Evolutionary conservation across 1,140 invertebrate species (phyloP).

Genomic region (Stegodyphus dumicola): DNA sequence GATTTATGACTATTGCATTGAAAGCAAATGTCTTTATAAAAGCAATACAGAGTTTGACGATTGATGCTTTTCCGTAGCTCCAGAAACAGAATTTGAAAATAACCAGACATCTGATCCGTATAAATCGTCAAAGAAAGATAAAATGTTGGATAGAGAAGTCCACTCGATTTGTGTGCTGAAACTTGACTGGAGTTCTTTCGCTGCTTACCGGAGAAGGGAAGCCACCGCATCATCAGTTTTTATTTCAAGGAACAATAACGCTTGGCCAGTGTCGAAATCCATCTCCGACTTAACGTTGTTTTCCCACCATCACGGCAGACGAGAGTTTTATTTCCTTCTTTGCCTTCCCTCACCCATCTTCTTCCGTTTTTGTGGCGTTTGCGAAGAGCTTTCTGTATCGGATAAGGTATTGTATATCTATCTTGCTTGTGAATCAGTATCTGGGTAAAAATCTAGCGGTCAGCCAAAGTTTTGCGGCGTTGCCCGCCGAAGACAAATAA

Average conservation of each 20-base stretch:
- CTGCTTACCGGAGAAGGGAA: neutral
- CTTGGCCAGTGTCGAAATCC: conserved; percentile 6
- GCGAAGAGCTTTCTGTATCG: neutral
- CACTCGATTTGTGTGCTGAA: no score
- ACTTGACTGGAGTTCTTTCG: neutral
- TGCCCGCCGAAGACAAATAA: conserved; percentile 46
- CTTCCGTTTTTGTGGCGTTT: neutral
- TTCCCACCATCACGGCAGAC: neutral
- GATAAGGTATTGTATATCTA: neutral
- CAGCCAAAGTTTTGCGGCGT: conserved; percentile 34
- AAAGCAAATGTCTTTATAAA: no score
- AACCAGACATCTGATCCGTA: no score
- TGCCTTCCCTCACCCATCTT: neutral
- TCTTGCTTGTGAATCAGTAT: neutral
- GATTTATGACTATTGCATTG: no score
- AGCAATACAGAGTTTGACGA: no score
- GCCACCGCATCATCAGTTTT: conserved; percentile 36
- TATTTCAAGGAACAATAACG: conserved; percentile 9
- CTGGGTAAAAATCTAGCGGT: conserved; percentile 16
- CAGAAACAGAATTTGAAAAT: no score
- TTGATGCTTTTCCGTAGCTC: no score
- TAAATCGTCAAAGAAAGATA: no score
- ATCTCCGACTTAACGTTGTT: conserved; percentile 39
- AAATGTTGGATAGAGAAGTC: no score
- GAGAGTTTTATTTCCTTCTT: neutral